Conservation (phyloP, 2,888 invertebrate genomes). For the Heliconius charithonia region DNA sequence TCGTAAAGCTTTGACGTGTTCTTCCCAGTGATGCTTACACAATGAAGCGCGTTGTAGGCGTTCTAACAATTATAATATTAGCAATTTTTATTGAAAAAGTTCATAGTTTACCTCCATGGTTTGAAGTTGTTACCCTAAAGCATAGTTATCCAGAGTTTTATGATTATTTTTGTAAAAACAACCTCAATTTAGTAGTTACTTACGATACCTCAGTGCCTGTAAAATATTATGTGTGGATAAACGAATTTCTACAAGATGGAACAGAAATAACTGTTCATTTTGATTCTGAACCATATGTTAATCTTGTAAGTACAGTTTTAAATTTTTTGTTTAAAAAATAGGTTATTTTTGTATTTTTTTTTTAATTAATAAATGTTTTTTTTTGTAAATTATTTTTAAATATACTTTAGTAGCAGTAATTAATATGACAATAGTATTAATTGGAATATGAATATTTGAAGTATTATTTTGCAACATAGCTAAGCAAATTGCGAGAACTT, state of each 20-base stretch:
- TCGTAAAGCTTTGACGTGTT: not conserved
- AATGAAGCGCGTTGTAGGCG: not conserved
- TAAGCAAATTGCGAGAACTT: no score
- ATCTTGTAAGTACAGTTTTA: not conserved
- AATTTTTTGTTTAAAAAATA: no score
- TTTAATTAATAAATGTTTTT: not conserved
- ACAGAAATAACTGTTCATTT: slow-evolving; percentile 13
- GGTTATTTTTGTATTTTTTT: not conserved
- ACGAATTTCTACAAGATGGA: not conserved
- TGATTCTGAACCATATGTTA: not conserved
- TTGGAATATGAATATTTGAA: no score
- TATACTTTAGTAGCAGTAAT: no score
- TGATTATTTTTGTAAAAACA: slow-evolving; percentile 17
- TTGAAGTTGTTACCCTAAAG: not conserved
- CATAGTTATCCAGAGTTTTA: not conserved
- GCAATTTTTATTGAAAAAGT: not conserved
- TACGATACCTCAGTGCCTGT: not conserved
- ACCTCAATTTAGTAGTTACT: not conserved
- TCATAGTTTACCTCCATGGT: slow-evolving; percentile 10
- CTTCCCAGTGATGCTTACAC: not conserved
- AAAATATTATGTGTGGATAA: slow-evolving; percentile 5
- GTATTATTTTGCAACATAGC: no score
- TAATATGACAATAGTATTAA: no score
- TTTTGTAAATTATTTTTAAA: not conserved
- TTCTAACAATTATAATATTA: not conserved